Evolutionary conservation across 2,113 vertebrate genomes (phyloP).

Genomic region (Pygoscelis adeliae): DNA sequence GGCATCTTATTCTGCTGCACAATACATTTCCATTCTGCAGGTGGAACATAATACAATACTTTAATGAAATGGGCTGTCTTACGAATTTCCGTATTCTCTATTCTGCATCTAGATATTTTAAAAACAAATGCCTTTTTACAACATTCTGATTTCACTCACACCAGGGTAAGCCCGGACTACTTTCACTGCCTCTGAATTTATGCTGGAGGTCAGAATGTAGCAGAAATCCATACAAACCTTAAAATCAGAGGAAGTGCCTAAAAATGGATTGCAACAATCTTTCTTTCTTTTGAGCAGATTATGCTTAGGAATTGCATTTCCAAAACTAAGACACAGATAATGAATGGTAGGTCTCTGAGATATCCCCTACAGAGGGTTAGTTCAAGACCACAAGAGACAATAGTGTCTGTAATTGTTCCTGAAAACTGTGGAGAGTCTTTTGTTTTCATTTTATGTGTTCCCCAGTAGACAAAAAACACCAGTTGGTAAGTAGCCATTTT

Average conservation of each 20-base stretch:
- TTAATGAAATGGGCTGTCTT: not conserved
- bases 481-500: slow-evolving; percentile 50
- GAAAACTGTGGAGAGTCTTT: slow-evolving; percentile 45
- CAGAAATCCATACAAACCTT: not conserved
- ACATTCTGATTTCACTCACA: not conserved
- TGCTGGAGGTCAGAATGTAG: not conserved
- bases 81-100: not conserved
- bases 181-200: not conserved
- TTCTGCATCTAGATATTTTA: not conserved
- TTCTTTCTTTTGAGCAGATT: slow-evolving; percentile 2
- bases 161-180: not conserved
- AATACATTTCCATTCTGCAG: slow-evolving; percentile 82
- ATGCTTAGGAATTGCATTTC: not conserved
- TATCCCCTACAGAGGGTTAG: slow-evolving; percentile 22
- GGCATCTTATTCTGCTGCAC: slow-evolving; percentile 83
- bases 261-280: not conserved
- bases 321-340: slow-evolving; percentile 27
- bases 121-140: not conserved
- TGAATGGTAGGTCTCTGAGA: slow-evolving; percentile 23
- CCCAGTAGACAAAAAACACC: slow-evolving; percentile 1
- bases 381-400: slow-evolving; percentile 33
- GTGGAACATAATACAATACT: not conserved
- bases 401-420: slow-evolving; percentile 36
- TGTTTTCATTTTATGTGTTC: slow-evolving; percentile 52
- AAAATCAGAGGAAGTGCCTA: not conserved